Evolutionary conservation across 2,888 invertebrate genomes (phyloP).

Genomic region (Drosophila suboccidentalis): DNA sequence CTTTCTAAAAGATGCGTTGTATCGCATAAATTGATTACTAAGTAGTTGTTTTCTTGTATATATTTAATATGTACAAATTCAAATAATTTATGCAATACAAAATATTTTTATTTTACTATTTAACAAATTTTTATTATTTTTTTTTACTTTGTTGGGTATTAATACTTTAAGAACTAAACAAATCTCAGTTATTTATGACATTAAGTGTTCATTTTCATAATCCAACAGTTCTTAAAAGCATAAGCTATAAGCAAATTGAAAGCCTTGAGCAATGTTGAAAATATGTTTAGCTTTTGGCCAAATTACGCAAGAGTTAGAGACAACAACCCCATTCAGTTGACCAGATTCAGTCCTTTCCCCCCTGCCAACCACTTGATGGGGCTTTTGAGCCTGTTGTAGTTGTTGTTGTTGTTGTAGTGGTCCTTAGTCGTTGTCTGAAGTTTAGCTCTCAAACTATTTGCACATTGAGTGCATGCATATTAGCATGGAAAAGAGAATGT

Average conservation of each 20-base stretch:
- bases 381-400: conserved; percentile 16
- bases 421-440: conserved; percentile 27
- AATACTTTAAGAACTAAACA: neutral
- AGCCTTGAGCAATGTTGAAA: conserved; percentile 14
- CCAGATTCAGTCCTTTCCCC: neutral
- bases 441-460: conserved; percentile 77
- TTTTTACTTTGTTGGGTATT: neutral
- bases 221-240: neutral
- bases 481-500: conserved; percentile 79
- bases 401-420: conserved; percentile 9
- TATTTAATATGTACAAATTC: no score
- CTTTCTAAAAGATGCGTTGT: neutral
- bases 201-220: neutral
- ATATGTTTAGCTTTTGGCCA: conserved; percentile 10
- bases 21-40: no score
- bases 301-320: conserved; percentile 22
- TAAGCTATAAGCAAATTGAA: conserved; percentile 14
- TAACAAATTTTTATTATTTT: no score
- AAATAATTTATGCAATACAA: no score
- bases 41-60: no score
- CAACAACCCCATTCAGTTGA: neutral
- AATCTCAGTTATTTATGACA: conserved; percentile 1
- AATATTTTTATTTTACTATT: no score
- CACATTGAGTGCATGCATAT: conserved; percentile 82
- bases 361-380: conserved; percentile 3